A percentile compares a stretch with the other conserved stretches of the same genome.
These are phyloP conservation scores for Trachurus trachurus DNA, from an alignment of 2,797 vertebrate species.

Conservation along the genomic window DNA sequence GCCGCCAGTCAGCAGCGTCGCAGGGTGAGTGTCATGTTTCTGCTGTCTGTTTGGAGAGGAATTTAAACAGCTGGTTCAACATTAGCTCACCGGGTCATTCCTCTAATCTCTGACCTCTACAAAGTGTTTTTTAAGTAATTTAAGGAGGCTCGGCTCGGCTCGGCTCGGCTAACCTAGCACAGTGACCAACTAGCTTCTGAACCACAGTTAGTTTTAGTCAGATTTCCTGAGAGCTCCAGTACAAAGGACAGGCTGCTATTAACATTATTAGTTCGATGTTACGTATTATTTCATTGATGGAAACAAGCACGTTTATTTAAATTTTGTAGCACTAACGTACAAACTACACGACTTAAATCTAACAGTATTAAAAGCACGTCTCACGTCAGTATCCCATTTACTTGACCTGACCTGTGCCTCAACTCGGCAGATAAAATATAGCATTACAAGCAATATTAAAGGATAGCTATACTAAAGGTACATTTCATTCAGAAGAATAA, in stretches of 20 bases:
- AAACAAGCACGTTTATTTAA: too few relatives aligned
- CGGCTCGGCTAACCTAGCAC: not conserved
- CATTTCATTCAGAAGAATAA: not conserved
- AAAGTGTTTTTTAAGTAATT: not conserved
- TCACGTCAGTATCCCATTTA: too few relatives aligned
- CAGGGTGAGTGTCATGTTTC: not conserved
- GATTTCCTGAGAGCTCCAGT: not conserved
- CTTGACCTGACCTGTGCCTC: too few relatives aligned
- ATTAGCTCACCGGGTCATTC: not conserved
- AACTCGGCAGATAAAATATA: not conserved
- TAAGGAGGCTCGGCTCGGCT: not conserved
- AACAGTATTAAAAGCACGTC: too few relatives aligned
- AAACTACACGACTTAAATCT: too few relatives aligned
- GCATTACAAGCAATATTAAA: not conserved
- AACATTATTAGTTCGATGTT: too few relatives aligned
- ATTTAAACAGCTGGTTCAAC: rapidly evolving
- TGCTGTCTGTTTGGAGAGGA: constrained; percentile 1
- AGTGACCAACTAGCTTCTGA: not conserved
- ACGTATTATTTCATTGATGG: too few relatives aligned
- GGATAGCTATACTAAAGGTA: not conserved
- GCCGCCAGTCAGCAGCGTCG: rapidly evolving
- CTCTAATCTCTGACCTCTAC: not conserved
- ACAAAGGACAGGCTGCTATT: too few relatives aligned
- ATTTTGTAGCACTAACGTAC: too few relatives aligned
- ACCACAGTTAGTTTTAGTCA: not conserved